Percentiles rank a stretch among this genome's conserved stretches.
Conservation (phyloP, 2,888 invertebrate genomes). For the Drosophila maculinotata region DNA sequence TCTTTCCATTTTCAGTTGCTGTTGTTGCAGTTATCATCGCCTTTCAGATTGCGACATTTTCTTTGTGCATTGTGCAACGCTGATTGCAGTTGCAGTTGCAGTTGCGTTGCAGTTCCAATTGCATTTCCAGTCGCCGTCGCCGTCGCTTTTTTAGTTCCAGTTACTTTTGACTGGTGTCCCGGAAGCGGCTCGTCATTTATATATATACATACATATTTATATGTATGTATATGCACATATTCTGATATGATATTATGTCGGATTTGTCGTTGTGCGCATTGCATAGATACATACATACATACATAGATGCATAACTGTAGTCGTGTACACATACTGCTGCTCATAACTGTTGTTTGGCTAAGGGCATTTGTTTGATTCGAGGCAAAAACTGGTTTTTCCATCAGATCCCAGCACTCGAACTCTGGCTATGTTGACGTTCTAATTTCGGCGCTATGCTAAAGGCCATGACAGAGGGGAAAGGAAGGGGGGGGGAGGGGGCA, state of each 20-base stretch:
- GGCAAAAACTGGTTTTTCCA: conserved; percentile 54
- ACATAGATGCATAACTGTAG: conserved; percentile 33
- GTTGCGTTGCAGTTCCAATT: conserved; percentile 2
- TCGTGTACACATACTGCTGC: conserved; percentile 30
- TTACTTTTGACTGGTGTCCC: conserved; percentile 30
- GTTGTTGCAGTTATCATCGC: conserved; percentile 35
- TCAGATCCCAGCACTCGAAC: conserved; percentile 39
- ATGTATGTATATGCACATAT: conserved; percentile 12
- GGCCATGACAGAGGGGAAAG: conserved; percentile 5
- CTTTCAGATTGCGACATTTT: conserved; percentile 43
- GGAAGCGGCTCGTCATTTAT: conserved; percentile 38
- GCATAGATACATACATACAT: conserved; percentile 28
- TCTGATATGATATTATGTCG: conserved; percentile 51
- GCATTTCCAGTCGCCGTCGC: conserved; percentile 2
- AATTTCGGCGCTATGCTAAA: conserved; percentile 54
- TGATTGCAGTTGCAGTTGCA: conserved; percentile 43
- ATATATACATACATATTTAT: not conserved
- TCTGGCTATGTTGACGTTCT: conserved; percentile 49
- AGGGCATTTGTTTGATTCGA: conserved; percentile 42
- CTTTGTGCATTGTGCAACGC: conserved; percentile 45
- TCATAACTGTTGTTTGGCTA: conserved; percentile 48
- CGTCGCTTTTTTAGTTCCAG: conserved; percentile 13
- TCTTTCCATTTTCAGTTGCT: not conserved
- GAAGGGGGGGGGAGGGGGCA: not conserved
- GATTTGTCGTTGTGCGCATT: conserved; percentile 27